Evolutionary conservation across 2,888 invertebrate genomes (phyloP).

Genomic region (Drosophila pseudotakahashii): DNA sequence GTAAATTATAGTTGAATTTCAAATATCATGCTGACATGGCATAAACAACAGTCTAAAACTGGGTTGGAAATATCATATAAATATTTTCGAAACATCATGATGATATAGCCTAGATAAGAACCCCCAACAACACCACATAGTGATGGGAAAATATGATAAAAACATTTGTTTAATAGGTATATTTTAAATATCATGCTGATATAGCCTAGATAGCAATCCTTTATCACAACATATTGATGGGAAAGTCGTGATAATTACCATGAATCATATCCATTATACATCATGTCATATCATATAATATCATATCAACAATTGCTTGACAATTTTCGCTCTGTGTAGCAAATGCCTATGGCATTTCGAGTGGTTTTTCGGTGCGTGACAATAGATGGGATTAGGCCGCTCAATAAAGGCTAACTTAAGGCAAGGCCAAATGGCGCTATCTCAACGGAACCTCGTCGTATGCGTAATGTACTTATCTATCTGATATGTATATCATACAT

Average conservation of each 20-base stretch:
- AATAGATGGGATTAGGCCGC: constrained; percentile 32
- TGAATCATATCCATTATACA: background rate
- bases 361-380: constrained; percentile 14
- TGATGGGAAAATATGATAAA: constrained; percentile 2
- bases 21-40: background rate
- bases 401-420: constrained; percentile 28
- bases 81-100: background rate
- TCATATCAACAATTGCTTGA: no score
- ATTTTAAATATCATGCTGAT: constrained; percentile 1
- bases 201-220: background rate
- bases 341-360: constrained; percentile 7
- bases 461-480: constrained; percentile 27
- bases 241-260: no score
- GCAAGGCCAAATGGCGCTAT: constrained; percentile 29
- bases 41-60: background rate
- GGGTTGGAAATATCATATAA: background rate
- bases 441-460: constrained; percentile 13
- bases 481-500: background rate
- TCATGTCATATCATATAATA: background rate
- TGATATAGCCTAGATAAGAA: background rate
- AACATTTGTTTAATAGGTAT: background rate
- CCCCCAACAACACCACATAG: no score
- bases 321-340: background rate
- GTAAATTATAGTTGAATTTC: no score
- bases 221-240: background rate